Base-by-base conservation (phyloP, 1,140 invertebrate species). In the Zophobas atratus region DNA sequence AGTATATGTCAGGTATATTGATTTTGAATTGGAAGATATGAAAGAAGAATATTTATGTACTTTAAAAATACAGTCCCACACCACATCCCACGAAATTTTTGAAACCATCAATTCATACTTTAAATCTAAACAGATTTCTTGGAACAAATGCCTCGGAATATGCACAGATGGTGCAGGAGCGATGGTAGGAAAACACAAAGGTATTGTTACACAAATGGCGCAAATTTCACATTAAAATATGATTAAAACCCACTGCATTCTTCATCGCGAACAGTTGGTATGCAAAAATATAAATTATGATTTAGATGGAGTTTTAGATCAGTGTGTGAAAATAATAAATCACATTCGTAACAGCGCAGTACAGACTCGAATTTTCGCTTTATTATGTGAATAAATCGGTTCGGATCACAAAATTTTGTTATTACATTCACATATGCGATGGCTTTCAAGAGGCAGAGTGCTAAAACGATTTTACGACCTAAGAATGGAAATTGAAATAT, bases 271-370 rank as follows among this genome's bases (percentile, higher is more conserved):
- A 72, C 43, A 72, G 39, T 41, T 72, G 6, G 70, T 8, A 34
- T 8, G 5, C 35, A 51, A 53, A 53, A 32, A 48, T 51, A 49
- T 51, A 33, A 6, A 32, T 36, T 8, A 72, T 2, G n/a, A 72
- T 72, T 72, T 51, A 41, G 2, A 53, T 2, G 34, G 36, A 49
- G 33, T 72, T 51, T 72, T 72, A 72, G 36, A 72, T 36, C 70
- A 72, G 34, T 72, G 46, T 72, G 43, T 71, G 5, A 33, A 72
- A 72, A 72, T 49, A n/a, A 46, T 72, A 2, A 72, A 49, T 34
- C 39, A 53, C n/a, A 72, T 72, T 51, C 39, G 32, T 49, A 41
- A 35, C 6, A 49, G 6, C 53, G 48, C 70, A 6, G 43, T 72
- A n/a, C 2, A 72, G 6, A 53, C 20, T 34, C 33, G 43, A 33